phyloP scores from a whole-genome alignment of 2,888 invertebrate genomes.

The Hirtodrosophila histrioides region DNA sequence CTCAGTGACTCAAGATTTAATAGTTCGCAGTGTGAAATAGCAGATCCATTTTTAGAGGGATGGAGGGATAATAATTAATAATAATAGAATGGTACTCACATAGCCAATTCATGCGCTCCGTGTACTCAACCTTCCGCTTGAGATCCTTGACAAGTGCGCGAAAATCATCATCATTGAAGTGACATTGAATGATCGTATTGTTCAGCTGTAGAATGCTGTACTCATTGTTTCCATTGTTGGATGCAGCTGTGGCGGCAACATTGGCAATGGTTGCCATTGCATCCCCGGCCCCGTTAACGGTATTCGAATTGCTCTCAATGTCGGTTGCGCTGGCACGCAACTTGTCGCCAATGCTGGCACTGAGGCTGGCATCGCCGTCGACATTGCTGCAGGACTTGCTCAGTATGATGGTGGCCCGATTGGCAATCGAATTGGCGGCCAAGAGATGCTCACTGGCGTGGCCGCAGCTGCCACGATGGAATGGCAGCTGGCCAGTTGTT shows the following conservation, averaged over 20 bases:
- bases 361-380: slow-evolving; percentile 65
- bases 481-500: slow-evolving; percentile 61
- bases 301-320: slow-evolving; percentile 69
- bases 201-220: slow-evolving; percentile 83
- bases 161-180: slow-evolving; percentile 84
- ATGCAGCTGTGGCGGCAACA: slow-evolving; percentile 41
- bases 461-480: slow-evolving; percentile 83
- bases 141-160: slow-evolving; percentile 83
- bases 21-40: no score
- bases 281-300: slow-evolving; percentile 48
- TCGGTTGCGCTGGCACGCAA: slow-evolving; percentile 71
- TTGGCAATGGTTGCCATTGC: slow-evolving; percentile 54
- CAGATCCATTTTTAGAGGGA: no score
- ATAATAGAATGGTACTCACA: slow-evolving; percentile 78
- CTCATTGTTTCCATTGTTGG: slow-evolving; percentile 83
- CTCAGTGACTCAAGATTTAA: no score
- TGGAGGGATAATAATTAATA: background rate
- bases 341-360: slow-evolving; percentile 44
- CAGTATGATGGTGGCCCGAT: slow-evolving; percentile 83
- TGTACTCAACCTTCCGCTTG: slow-evolving; percentile 84
- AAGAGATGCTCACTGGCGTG: slow-evolving; percentile 82
- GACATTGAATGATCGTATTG: slow-evolving; percentile 84
- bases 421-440: slow-evolving; percentile 83
- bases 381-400: slow-evolving; percentile 84
- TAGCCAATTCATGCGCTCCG: slow-evolving; percentile 85